Conservation (phyloP, 1,140 invertebrate genomes). For the Nephila pilipes region DNA sequence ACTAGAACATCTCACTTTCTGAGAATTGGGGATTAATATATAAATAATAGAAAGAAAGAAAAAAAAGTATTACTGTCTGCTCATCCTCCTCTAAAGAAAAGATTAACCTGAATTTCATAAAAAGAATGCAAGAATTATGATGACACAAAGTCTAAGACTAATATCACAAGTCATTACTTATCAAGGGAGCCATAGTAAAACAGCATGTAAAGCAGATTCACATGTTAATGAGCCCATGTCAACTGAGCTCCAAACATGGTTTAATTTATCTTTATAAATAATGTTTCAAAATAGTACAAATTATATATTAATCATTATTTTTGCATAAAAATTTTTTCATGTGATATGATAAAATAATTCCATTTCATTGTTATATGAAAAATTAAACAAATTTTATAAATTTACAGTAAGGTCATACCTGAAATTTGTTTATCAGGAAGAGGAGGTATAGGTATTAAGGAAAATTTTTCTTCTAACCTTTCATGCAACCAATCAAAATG, state of each 20-base stretch:
- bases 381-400: too few relatives aligned
- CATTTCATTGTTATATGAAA: too few relatives aligned
- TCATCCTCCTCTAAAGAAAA: background rate
- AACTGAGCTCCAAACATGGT: too few relatives aligned
- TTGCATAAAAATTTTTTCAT: background rate
- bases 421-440: conserved; percentile 97
- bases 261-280: background rate
- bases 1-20: background rate
- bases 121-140: background rate
- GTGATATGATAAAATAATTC: too few relatives aligned
- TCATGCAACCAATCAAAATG: conserved; percentile 99
- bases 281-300: background rate
- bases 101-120: background rate
- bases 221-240: too few relatives aligned
- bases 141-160: background rate
- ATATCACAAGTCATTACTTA: background rate
- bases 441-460: conserved; percentile 96
- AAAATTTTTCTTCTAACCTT: conserved; percentile 95
- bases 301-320: background rate
- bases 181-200: too few relatives aligned
- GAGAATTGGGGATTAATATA: background rate
- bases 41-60: background rate
- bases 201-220: too few relatives aligned
- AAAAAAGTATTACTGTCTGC: too few relatives aligned
- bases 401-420: conserved; percentile 35